A percentile compares a stretch with the other conserved stretches of the same genome.
These are phyloP conservation scores for Orchestes rusci DNA, from an alignment of 2,888 invertebrate species.

Conservation along the genomic window DNA sequence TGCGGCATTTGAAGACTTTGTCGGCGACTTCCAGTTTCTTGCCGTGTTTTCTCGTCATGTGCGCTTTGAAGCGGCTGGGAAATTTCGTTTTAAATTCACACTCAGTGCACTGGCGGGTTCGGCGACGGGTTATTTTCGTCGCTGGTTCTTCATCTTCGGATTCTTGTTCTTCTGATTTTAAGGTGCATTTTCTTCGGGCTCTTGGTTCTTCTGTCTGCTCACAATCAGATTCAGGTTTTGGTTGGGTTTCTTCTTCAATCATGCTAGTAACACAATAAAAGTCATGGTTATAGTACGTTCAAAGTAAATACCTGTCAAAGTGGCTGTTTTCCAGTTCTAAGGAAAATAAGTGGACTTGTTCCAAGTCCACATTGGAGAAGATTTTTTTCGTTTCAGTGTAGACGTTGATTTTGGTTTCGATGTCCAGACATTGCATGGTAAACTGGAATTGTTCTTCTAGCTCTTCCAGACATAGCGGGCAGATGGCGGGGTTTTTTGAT, in stretches of 20 bases:
- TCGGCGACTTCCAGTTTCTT: neutral
- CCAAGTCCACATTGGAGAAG: constrained; percentile 14
- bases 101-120: constrained; percentile 11
- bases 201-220: no score
- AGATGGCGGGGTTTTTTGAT: constrained; percentile 16
- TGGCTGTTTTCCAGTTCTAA: constrained; percentile 13
- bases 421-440: constrained; percentile 23
- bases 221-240: no score
- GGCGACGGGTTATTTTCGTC: neutral
- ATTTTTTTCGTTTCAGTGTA: constrained; percentile 19
- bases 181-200: neutral
- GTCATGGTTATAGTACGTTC: no score
- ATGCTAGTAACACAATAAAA: no score
- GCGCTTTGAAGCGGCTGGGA: constrained; percentile 14
- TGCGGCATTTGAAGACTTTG: constrained; percentile 10
- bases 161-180: no score
- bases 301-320: no score
- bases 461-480: constrained; percentile 18
- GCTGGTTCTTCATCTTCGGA: no score
- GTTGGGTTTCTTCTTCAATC: no score
- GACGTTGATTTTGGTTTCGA: constrained; percentile 23
- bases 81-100: constrained; percentile 19
- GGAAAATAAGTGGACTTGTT: constrained; percentile 16
- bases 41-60: constrained; percentile 14
- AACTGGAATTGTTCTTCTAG: constrained; percentile 24